These are phyloP conservation scores for Atopsyche davidsoni DNA, from an alignment of 1,140 invertebrate genomes.

Conservation along the genomic window DNA sequence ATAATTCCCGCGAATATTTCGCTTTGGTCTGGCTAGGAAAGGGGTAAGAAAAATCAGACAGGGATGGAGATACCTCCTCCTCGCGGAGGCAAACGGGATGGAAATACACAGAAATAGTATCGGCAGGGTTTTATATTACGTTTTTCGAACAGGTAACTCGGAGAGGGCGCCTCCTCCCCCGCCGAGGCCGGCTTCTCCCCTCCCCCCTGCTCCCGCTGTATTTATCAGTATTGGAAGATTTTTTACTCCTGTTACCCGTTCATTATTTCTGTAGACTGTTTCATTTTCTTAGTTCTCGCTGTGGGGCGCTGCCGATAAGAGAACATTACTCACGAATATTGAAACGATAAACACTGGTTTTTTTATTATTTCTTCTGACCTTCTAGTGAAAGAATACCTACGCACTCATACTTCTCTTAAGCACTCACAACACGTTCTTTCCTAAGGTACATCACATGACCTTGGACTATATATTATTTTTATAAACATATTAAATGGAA, in stretches of 20 bases:
- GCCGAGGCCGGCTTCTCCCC: constrained; percentile 2
- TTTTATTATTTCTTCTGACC: too few relatives aligned
- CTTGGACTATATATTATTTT: too few relatives aligned
- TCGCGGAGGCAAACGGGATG: constrained; percentile 4
- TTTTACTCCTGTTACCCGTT: constrained; percentile 28
- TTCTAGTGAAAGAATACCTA: too few relatives aligned
- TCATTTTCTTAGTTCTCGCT: constrained; percentile 20
- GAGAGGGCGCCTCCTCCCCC: not conserved
- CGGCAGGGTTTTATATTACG: constrained; percentile 30
- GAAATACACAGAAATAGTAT: constrained; percentile 23
- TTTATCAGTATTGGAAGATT: constrained; percentile 28
- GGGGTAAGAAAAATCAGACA: constrained; percentile 25
- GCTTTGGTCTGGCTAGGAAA: constrained; percentile 15
- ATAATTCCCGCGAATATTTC: constrained; percentile 23
- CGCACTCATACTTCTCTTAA: too few relatives aligned
- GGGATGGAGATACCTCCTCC: constrained; percentile 1
- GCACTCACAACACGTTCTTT: too few relatives aligned
- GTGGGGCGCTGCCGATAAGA: too few relatives aligned
- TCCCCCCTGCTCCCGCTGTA: constrained; percentile 9
- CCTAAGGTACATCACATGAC: too few relatives aligned
- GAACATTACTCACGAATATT: too few relatives aligned
- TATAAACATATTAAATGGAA: too few relatives aligned
- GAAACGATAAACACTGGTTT: too few relatives aligned
- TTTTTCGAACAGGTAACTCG: constrained; percentile 22
- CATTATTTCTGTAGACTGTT: constrained; percentile 27